Base-by-base conservation (phyloP, 2,113 vertebrate genomes). In the Semicossyphus pulcher region DNA sequence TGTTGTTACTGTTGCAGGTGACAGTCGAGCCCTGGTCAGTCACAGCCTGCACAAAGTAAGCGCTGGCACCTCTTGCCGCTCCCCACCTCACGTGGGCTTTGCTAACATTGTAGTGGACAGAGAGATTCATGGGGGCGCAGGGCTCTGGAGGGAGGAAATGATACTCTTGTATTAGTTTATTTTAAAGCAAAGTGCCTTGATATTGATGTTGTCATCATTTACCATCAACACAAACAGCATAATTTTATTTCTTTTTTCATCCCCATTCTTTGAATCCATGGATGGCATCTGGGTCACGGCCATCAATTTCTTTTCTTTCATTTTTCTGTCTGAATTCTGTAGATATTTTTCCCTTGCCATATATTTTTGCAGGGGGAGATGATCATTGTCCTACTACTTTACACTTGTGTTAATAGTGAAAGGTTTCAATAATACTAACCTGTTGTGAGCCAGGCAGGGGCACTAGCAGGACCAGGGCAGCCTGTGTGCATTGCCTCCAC, bases 21-120 rank as follows among this genome's bases (percentile, higher is more conserved):
- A 42, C 39, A 0, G 2, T 47, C 5, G 57, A 41, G 45, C 85
- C 89, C 42, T 86, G 61, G 10, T 45, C 18, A 21, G 85, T 85
- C 51, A 78, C 76, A 29, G 91, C 91, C 48, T 67, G 44, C n/a
- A 85, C 89, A 7, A 36, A 76, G 61, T 92, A 94, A 21, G 48
- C 88, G 34, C 47, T 39, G 42, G 86, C 90, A 5, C 88, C 83
- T 0, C 39, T 53, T 26, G 88, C 78, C 31, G 39, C 21, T 1
- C 48, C 56, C 93, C 93, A 94, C 51, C 18, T 51, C 47, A 91
- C 82, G 32, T 34, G 58, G 34, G 65, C 79, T 7, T 42, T 47
- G 31, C 83, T 82, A 60, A 52, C 18, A 7, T 78, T 78, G 78
- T 91, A 92, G 45, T 65, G 29, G 23, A 85, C 68, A 8, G 41